Base-by-base conservation (phyloP, 1,140 invertebrate genomes). In the Solen grandis region DNA sequence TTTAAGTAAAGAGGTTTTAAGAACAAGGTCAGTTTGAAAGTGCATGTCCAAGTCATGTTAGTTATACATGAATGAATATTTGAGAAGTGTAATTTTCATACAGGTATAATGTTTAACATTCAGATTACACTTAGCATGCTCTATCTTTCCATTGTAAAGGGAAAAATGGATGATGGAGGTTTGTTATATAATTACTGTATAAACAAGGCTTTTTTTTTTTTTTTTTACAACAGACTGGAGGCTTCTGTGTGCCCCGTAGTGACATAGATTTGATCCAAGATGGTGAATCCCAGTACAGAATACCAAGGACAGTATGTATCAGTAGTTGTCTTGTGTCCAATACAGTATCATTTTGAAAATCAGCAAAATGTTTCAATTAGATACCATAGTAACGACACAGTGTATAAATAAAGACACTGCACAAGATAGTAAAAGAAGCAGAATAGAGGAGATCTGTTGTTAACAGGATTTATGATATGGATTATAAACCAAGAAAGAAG, bases 201-300 rank as follows among this genome's bases (percentile, higher is more conserved):
- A n/a, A n/a, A n/a, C n/a, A n/a, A n/a, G n/a, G n/a, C 8, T 19
- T 33, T 68, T 59, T 69, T 14, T 52, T 57, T n/a, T 36, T 66
- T 46, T 70, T 13, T 62, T 46, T 73, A 14, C 85, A 88, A 46
- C 68, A 89, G 88, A 69, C 80, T 57, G 86, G 85, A 62, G 89
- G 88, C 5, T 72, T 86, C 41, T 90, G 89, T 73, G 85, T 89
- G 68, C 63, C 76, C 29, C 60, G 38, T 2, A 50, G 25, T 57
- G 16, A 38, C 5, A 31, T 60, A 2, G 41, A 38, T 5, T 38
- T 31, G 8, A 38, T 82, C 22, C 25, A 55, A 31, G 60, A 33
- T 25, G 59, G 60, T 36, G 35, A 74, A 4, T 31, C 46, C 4
- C 36, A 82, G 2, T 82, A 63, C 55, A 73, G 69, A 29, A 82